phyloP scores from a whole-genome alignment of 2,888 invertebrate species.

The Acheta domesticus region DNA sequence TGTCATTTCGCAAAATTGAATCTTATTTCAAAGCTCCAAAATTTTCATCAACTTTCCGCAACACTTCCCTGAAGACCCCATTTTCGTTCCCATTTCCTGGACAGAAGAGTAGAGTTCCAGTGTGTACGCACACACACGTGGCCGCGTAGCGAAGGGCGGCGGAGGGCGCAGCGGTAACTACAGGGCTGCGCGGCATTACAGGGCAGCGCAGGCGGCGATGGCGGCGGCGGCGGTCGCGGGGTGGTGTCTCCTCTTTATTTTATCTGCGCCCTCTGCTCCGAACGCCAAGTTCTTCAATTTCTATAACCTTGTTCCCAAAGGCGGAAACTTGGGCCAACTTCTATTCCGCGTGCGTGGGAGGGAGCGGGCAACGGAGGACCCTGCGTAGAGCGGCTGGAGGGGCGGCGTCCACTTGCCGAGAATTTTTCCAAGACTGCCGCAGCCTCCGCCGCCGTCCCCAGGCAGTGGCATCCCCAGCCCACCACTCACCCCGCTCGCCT shows the following conservation, averaged over 20 bases:
- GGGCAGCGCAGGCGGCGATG: not conserved
- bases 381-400: not conserved
- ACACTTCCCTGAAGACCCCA: too few species aligned
- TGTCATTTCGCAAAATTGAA: too few species aligned
- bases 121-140: too few species aligned
- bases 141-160: too few species aligned
- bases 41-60: too few species aligned
- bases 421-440: not conserved
- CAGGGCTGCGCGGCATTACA: not conserved
- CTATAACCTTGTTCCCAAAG: constrained; percentile 18
- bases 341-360: not conserved
- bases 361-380: not conserved
- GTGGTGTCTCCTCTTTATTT: not conserved
- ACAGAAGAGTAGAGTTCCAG: too few species aligned
- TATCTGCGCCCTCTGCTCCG: constrained; percentile 1
- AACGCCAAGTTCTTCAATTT: not conserved
- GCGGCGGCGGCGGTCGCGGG: not conserved
- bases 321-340: not conserved
- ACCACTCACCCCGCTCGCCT: not conserved
- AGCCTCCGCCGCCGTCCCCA: not conserved
- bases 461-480: too few species aligned
- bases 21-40: too few species aligned
- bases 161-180: too few species aligned
- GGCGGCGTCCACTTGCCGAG: not conserved
- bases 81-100: too few species aligned